Base-by-base conservation (phyloP, 2,113 vertebrate genomes). In the Entomyzon cyanotis region DNA sequence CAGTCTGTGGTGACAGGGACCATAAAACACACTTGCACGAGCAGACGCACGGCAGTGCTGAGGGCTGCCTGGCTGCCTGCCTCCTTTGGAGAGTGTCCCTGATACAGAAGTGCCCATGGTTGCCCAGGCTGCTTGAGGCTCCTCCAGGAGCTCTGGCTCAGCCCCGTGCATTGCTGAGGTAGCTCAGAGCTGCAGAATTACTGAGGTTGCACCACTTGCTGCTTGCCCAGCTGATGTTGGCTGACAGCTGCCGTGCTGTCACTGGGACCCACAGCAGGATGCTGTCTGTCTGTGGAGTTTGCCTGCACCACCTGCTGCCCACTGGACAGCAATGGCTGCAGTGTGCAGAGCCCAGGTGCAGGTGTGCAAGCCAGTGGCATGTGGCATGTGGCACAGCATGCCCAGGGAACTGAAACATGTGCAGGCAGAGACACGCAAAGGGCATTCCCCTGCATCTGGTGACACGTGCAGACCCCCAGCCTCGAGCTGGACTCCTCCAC, bases 1-100 rank as follows among this genome's bases (percentile, higher is more conserved):
- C 64, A 70, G 87, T 13, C 67, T 0, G 0, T 2, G 21, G 64
- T 60, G 80, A 60, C 63, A 69, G 78, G 60, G 62, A 53, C 90
- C 50, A 46, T 75, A 63, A 81, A 82, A 58, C 74, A 64, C 46
- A 62, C 20, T 81, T 1, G 3, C 58, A 59, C 0, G 1, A 63
- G 63, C 71, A 64, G 71, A 63, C 0, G 0, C 0, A 0, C 0
- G 2, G 37, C 55, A 47, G 49, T 12, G 49, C 67, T 3, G 30
- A 46, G 37, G 60, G 15, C 77, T 60, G 84, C 20, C 69, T 73
- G 65, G 28, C 53, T 60, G 76, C 0, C 76, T 87, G 84, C 23
- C 71, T 68, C 15, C 73, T 93, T 53, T 7, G 6, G 22, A 69
- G 68, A 39, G 27, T 60, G 87, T 30, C 30, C 65, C 62, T 0